These are phyloP conservation scores for Melangyna quadrimaculata DNA, from an alignment of 2,888 invertebrate species.

Conservation along the genomic window DNA sequence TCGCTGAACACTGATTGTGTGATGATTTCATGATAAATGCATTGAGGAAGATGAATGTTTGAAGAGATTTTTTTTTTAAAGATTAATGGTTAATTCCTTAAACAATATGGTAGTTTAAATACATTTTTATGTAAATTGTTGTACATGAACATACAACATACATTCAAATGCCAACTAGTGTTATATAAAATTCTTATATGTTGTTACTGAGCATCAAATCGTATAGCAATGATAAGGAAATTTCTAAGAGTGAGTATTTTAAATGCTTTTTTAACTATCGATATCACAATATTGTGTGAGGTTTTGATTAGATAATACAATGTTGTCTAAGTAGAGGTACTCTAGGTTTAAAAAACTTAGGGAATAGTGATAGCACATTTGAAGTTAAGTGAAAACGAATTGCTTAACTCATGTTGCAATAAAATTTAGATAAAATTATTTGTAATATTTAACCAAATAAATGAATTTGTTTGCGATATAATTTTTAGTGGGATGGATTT, in stretches of 20 bases:
- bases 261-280: not conserved
- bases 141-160: no score
- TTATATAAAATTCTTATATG: no score
- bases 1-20: not conserved
- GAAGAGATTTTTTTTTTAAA: not conserved
- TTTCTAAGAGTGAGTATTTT: not conserved
- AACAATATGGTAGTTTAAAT: not conserved
- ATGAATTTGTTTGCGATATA: no score
- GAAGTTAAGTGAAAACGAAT: no score
- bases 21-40: constrained; percentile 30
- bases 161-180: no score
- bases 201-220: not conserved
- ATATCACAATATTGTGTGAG: not conserved
- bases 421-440: no score
- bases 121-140: no score
- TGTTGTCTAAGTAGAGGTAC: not conserved
- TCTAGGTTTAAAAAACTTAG: no score
- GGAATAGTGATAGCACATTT: no score
- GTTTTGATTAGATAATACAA: not conserved
- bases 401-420: no score
- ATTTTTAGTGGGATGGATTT: no score
- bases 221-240: constrained; percentile 3
- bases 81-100: constrained; percentile 44
- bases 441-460: no score
- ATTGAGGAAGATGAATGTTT: constrained; percentile 34